These are phyloP conservation scores for Lamellibrachia satsuma DNA, from an alignment of 2,888 invertebrate genomes.

Conservation along the genomic window DNA sequence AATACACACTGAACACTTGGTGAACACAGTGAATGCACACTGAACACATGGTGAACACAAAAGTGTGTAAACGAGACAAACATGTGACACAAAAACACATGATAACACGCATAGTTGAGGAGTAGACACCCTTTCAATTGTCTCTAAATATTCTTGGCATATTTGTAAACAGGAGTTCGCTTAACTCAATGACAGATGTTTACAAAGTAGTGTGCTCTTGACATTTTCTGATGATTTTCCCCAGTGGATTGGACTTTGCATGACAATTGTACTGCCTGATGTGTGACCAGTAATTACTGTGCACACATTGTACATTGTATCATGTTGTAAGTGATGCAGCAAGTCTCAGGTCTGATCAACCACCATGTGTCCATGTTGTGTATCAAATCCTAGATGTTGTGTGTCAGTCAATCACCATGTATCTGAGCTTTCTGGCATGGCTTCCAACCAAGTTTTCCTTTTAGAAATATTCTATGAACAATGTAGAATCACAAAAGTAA, in stretches of 20 bases:
- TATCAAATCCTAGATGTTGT: no score
- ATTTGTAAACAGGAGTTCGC: neutral
- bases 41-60: neutral
- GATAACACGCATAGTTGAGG: neutral
- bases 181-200: no score
- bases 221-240: no score
- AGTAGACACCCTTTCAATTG: neutral
- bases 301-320: no score
- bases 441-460: neutral
- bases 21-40: neutral
- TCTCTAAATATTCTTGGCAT: neutral
- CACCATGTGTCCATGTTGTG: neutral
- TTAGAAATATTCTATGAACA: neutral
- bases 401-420: neutral
- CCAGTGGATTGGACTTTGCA: no score
- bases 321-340: neutral
- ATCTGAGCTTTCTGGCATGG: neutral
- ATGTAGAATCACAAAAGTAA: neutral
- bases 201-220: no score
- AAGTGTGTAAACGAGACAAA: neutral
- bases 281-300: no score
- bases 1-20: neutral
- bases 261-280: no score
- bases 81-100: neutral
- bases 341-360: neutral